Evolutionary conservation across 2,888 invertebrate genomes (phyloP).

Genomic region (Kuschelorhynchus macadamiae): DNA sequence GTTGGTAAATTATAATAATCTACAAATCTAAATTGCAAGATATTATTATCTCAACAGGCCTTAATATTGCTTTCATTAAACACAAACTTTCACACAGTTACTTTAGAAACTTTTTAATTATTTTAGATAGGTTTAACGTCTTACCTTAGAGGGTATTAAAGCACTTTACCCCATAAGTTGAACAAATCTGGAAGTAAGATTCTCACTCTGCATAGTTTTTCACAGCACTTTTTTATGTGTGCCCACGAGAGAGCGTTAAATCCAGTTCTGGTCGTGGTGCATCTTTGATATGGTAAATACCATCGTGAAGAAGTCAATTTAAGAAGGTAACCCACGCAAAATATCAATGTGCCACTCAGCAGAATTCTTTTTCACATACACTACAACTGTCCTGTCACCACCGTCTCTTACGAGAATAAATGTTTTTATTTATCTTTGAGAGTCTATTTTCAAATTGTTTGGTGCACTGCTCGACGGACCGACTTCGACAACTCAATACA

Average conservation of each 20-base stretch:
- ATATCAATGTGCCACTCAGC: slow-evolving; percentile 7
- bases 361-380: slow-evolving; percentile 22
- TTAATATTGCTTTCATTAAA: slow-evolving; percentile 1
- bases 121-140: no score
- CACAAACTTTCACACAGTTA: no score
- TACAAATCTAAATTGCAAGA: background rate
- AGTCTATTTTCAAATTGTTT: slow-evolving; percentile 41
- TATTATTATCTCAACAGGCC: background rate
- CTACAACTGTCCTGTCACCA: slow-evolving; percentile 17
- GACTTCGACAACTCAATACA: slow-evolving; percentile 50
- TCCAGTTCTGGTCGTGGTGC: slow-evolving; percentile 47
- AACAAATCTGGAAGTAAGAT: slow-evolving; percentile 29
- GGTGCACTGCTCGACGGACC: slow-evolving; percentile 34
- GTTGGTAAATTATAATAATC: slow-evolving; percentile 8
- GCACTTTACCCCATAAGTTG: slow-evolving; percentile 48
- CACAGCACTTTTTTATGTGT: slow-evolving; percentile 42
- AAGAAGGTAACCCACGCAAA: slow-evolving; percentile 11
- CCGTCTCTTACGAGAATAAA: slow-evolving; percentile 24
- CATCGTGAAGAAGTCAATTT: slow-evolving; percentile 27
- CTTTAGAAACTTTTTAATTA: no score
- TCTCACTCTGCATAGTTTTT: slow-evolving; percentile 42
- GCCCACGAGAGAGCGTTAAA: slow-evolving; percentile 44
- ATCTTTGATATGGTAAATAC: slow-evolving; percentile 50
- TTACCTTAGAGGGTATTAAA: slow-evolving; percentile 46
- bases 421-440: slow-evolving; percentile 42